A percentile compares a stretch with the other conserved stretches of the same genome.
phyloP scores from a whole-genome alignment of 1,140 invertebrate species.

The Trichomalopsis sarcophagae region DNA sequence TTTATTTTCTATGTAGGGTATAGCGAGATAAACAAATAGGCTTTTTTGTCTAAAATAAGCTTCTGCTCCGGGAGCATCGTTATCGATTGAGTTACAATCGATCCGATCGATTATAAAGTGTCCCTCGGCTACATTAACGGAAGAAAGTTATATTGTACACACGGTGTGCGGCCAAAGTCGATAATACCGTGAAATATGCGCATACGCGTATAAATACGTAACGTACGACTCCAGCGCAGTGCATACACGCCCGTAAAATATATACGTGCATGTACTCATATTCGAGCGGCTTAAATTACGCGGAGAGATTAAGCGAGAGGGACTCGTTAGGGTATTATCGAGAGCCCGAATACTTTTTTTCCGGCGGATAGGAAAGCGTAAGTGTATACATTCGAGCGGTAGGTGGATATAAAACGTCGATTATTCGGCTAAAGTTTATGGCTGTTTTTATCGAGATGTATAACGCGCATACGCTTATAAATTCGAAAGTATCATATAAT shows the following conservation, averaged over 20 bases:
- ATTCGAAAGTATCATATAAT: neutral
- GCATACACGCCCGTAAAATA: too few species aligned
- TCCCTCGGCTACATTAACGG: neutral
- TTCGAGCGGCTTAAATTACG: neutral
- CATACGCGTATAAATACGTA: neutral
- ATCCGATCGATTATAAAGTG: neutral
- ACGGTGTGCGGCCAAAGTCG: neutral
- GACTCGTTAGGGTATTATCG: neutral
- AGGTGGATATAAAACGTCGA: too few species aligned
- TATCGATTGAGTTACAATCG: neutral
- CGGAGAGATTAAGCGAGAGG: neutral
- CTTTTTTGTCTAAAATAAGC: too few species aligned
- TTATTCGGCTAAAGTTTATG: too few species aligned
- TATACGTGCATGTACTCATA: neutral
- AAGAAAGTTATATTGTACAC: neutral
- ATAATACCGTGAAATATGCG: slow-evolving; percentile 1
- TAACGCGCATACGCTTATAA: neutral
- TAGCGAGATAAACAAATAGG: too few species aligned
- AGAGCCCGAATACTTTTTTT: neutral
- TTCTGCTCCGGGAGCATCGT: neutral
- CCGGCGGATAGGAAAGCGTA: too few species aligned
- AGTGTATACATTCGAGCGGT: too few species aligned
- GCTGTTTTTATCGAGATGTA: too few species aligned
- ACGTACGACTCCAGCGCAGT: neutral
- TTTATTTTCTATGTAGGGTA: too few species aligned